phyloP scores from a whole-genome alignment of 2,888 invertebrate genomes.

The Acrocera orbiculus region DNA sequence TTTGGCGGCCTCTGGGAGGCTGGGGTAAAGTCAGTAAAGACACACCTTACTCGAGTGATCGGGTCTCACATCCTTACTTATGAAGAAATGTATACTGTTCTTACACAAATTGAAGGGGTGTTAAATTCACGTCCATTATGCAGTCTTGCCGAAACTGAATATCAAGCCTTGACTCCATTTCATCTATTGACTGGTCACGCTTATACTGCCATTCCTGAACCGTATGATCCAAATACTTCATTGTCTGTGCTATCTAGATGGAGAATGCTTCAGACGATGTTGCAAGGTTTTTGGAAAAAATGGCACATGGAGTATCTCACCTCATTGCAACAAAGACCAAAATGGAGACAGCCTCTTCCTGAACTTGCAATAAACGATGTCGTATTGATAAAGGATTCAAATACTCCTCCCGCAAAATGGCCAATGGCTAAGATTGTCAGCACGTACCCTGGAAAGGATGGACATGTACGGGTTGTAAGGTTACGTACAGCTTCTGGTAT shows the following conservation, averaged over 20 bases:
- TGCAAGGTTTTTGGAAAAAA: constrained; percentile 5
- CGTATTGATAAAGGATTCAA: constrained; percentile 6
- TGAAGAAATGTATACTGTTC: constrained; percentile 11
- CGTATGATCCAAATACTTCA: too few species aligned
- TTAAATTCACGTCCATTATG: constrained; percentile 13
- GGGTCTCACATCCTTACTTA: constrained; percentile 1
- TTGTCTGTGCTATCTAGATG: constrained; percentile 5
- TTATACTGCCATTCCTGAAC: neutral
- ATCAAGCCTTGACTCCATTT: constrained; percentile 1
- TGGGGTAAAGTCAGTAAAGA: constrained; percentile 11
- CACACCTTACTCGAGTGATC: constrained; percentile 12
- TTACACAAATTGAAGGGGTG: constrained; percentile 13
- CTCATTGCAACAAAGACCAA: constrained; percentile 5
- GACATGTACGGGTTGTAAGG: constrained; percentile 3
- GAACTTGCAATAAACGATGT: constrained; percentile 4
- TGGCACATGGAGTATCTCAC: constrained; percentile 7
- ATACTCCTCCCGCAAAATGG: constrained; percentile 7
- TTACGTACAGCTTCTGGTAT: constrained; percentile 2
- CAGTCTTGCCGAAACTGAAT: constrained; percentile 2
- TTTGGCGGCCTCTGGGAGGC: constrained; percentile 1
- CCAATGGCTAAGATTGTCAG: constrained; percentile 2
- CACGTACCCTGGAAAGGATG: constrained; percentile 3
- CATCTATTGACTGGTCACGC: constrained; percentile 2
- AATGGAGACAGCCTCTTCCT: constrained; percentile 3
- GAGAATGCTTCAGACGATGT: constrained; percentile 5